Evolutionary conservation across 1,140 invertebrate genomes (phyloP).

Genomic region (Trachymyrmex septentrionalis): DNA sequence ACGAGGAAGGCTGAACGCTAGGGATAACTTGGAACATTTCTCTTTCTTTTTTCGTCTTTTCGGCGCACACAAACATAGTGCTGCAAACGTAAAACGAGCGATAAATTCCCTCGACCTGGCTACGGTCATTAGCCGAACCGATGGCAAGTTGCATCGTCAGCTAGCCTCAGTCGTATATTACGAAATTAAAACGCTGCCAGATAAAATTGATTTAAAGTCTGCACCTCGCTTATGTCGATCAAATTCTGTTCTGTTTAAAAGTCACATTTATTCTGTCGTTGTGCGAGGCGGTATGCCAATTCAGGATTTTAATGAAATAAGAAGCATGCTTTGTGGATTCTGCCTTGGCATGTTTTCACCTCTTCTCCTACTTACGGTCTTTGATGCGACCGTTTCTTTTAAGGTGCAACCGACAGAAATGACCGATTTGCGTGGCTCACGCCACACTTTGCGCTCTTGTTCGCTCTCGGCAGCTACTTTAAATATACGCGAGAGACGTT

Average conservation of each 20-base stretch:
- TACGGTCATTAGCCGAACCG: conserved; percentile 68
- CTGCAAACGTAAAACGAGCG: conserved; percentile 56
- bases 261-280: background rate
- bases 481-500: conserved; percentile 33
- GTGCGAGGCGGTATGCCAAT: no score
- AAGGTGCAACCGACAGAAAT: conserved; percentile 56
- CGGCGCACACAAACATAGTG: background rate
- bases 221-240: background rate
- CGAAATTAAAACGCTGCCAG: conserved; percentile 73
- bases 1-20: conserved; percentile 40
- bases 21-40: conserved; percentile 52
- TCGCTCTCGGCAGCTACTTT: conserved; percentile 11
- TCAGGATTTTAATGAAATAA: conserved; percentile 28
- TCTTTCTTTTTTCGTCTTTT: conserved; percentile 32
- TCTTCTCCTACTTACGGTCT: background rate
- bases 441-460: conserved; percentile 1
- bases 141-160: conserved; percentile 68
- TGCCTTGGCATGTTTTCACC: conserved; percentile 18
- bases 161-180: conserved; percentile 61
- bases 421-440: conserved; percentile 52
- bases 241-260: background rate
- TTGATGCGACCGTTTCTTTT: conserved; percentile 21
- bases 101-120: conserved; percentile 70
- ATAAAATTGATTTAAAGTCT: conserved; percentile 71
- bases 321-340: background rate